These are phyloP conservation scores for Montipora sp. DNA, from an alignment of 64 coral and sea anemone species.

Conservation along the genomic window DNA sequence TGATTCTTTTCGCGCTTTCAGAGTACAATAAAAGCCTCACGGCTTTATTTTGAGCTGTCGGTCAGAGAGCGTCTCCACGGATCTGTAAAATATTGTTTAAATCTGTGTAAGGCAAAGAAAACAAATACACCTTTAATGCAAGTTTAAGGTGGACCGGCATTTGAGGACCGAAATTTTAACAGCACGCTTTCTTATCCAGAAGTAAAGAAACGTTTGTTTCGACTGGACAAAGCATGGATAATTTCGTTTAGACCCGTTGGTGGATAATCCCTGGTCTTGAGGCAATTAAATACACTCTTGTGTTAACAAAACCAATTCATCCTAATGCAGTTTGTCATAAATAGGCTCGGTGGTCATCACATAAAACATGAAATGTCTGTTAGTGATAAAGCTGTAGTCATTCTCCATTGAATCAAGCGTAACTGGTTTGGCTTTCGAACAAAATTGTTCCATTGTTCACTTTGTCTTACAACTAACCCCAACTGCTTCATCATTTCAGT, in stretches of 20 bases:
- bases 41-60: neutral
- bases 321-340: neutral
- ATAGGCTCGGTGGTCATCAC: conserved; percentile 41
- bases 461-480: neutral
- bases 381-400: conserved; percentile 5
- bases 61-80: neutral
- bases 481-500: neutral
- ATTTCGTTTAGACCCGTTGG: neutral
- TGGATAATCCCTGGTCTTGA: no score
- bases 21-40: neutral
- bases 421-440: neutral
- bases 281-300: neutral
- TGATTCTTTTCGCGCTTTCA: neutral
- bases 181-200: neutral
- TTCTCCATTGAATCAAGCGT: conserved; percentile 16
- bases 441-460: neutral
- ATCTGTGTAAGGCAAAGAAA: neutral
- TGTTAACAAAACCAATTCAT: conserved; percentile 18
- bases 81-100: neutral
- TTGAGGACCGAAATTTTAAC: no score
- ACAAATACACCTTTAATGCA: no score
- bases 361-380: conserved; percentile 41
- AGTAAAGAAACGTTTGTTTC: neutral
- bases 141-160: no score
- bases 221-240: no score